Conservation (phyloP, 2,797 vertebrate genomes). For the Melanotaenia boesemani region DNA sequence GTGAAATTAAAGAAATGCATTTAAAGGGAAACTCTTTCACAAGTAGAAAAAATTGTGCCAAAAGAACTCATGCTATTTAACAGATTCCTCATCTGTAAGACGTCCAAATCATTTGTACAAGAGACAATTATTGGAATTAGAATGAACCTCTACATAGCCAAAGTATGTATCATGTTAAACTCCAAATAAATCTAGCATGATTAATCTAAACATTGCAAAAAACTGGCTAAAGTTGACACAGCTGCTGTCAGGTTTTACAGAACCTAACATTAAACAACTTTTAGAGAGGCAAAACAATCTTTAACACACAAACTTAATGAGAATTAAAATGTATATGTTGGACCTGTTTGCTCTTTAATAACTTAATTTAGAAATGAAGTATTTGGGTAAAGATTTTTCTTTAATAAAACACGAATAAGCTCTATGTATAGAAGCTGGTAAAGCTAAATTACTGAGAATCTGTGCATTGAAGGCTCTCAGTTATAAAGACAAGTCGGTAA, state of each 20-base stretch:
- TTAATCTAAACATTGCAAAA: background rate
- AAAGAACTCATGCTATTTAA: background rate
- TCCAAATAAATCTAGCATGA: background rate
- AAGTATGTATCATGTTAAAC: background rate
- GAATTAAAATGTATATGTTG: background rate
- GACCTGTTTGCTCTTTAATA: background rate
- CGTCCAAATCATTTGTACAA: background rate
- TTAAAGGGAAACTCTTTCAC: conserved; percentile 4
- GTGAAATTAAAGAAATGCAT: background rate
- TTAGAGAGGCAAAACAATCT: background rate
- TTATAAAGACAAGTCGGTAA: no score
- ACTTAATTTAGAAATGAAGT: background rate
- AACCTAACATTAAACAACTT: background rate
- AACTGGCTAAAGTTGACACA: background rate
- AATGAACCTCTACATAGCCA: background rate
- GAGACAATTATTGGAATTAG: background rate
- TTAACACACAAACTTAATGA: background rate
- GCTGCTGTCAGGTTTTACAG: conserved; percentile 1
- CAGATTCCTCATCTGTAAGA: background rate
- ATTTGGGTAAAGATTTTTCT: background rate
- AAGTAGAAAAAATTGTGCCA: background rate
- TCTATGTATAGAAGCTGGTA: no score
- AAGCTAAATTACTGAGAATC: no score
- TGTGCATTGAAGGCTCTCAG: no score
- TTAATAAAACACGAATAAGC: background rate